phyloP scores from a whole-genome alignment of 2,888 invertebrate genomes.

The Drosophila imparisetae region DNA sequence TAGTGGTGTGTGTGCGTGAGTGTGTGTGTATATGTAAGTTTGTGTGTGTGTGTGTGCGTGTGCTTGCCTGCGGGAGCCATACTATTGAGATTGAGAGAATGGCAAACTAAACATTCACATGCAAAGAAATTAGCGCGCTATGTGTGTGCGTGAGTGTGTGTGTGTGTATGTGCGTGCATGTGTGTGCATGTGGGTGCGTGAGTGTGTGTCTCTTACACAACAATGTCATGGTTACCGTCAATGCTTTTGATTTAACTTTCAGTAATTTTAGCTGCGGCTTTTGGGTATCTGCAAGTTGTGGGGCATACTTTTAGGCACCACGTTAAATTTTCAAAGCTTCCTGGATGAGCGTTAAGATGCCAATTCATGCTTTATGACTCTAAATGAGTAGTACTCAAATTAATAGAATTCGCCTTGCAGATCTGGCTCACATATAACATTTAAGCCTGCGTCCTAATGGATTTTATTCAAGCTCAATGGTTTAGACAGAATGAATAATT shows the following conservation, averaged over 20 bases:
- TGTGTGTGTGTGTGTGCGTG: conserved; percentile 6
- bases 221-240: conserved; percentile 68
- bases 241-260: conserved; percentile 52
- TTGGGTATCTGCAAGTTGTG: conserved; percentile 18
- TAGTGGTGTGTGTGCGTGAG: conserved; percentile 34
- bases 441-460: not conserved
- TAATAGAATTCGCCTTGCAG: not conserved
- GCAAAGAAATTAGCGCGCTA: conserved; percentile 67
- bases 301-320: conserved; percentile 72
- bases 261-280: conserved; percentile 45
- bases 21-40: not conserved
- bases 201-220: conserved; percentile 40
- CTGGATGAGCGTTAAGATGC: not conserved
- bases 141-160: conserved; percentile 20
- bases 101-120: conserved; percentile 68
- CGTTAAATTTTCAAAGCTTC: conserved; percentile 16
- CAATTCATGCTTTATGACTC: not conserved
- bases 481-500: not conserved
- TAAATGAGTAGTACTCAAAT: not conserved
- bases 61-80: conserved; percentile 25
- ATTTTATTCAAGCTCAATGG: not conserved
- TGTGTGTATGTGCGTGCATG: not conserved
- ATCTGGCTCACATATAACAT: not conserved
- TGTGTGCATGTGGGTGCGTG: conserved; percentile 10
- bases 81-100: conserved; percentile 17